A percentile compares a stretch with the other conserved stretches of the same genome.
Conservation (phyloP, 2,797 vertebrate species). For the Nyctalus aviator region DNA sequence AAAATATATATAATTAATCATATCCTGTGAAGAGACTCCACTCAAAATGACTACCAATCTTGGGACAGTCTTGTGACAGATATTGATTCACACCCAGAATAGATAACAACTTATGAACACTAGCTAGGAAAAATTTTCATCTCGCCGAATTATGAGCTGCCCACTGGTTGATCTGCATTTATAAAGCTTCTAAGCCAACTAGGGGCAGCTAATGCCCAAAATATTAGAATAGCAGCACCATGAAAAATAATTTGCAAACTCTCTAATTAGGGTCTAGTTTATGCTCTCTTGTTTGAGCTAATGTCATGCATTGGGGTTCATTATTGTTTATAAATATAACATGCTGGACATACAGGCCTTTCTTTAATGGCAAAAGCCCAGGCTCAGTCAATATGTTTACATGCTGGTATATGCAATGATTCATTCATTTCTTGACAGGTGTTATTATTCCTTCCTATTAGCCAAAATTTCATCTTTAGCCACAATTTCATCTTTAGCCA, state of each 20-base stretch:
- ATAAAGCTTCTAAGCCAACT: slow-evolving; percentile 32
- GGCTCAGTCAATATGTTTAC: slow-evolving; percentile 49
- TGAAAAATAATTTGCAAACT: slow-evolving; percentile 45
- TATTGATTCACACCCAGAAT: slow-evolving; percentile 46
- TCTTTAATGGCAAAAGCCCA: slow-evolving; percentile 50
- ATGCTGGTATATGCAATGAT: background rate
- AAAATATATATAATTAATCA: background rate
- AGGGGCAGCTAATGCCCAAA: slow-evolving; percentile 21
- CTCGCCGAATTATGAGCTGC: slow-evolving; percentile 18
- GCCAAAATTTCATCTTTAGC: slow-evolving; percentile 50
- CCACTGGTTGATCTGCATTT: slow-evolving; percentile 47
- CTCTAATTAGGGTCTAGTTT: slow-evolving; percentile 13
- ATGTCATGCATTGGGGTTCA: slow-evolving; percentile 48
- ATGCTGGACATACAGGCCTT: background rate
- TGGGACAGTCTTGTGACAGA: slow-evolving; percentile 40
- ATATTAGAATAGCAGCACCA: slow-evolving; percentile 16
- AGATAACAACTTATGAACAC: slow-evolving; percentile 32
- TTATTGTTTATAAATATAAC: slow-evolving; percentile 13
- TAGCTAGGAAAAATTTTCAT: slow-evolving; percentile 45
- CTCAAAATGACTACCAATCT: slow-evolving; percentile 25
- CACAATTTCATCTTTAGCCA: slow-evolving; percentile 48
- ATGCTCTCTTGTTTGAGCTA: slow-evolving; percentile 51
- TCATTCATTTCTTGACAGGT: slow-evolving; percentile 7
- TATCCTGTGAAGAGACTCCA: slow-evolving; percentile 52
- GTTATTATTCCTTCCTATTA: slow-evolving; percentile 23